phyloP scores from a whole-genome alignment of 2,797 vertebrate species.

The Pipistrellus kuhlii region DNA sequence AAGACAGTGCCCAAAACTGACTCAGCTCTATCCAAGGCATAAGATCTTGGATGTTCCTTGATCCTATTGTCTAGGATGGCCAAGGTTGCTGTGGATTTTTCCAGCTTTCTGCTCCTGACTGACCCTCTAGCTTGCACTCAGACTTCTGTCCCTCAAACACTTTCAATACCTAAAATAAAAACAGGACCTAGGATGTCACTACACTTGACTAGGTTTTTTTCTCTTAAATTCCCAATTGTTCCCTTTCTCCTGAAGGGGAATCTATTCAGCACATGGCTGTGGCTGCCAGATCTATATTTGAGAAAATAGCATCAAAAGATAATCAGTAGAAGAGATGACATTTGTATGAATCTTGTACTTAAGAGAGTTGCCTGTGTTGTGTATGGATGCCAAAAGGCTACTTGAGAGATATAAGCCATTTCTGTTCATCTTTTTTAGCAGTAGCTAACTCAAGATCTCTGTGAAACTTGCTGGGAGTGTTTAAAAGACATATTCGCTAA shows the following conservation, averaged over 20 bases:
- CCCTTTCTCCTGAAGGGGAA: not conserved
- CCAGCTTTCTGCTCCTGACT: not conserved
- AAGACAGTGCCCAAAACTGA: constrained; percentile 16
- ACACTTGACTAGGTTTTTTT: not conserved
- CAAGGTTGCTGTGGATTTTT: not conserved
- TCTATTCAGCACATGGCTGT: not conserved
- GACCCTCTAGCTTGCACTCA: not conserved
- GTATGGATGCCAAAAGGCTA: not conserved
- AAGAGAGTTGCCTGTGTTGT: not conserved
- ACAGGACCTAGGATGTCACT: not conserved
- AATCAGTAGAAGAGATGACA: not conserved
- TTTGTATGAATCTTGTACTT: not conserved
- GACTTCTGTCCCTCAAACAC: not conserved
- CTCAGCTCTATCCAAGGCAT: constrained; percentile 13
- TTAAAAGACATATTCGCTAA: not conserved
- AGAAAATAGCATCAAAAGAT: not conserved
- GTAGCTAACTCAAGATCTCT: not conserved
- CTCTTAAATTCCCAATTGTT: constrained; percentile 30
- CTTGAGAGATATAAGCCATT: constrained; percentile 5
- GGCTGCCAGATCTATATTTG: not conserved
- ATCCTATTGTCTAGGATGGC: not conserved
- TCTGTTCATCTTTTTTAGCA: not conserved
- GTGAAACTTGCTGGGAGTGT: not conserved
- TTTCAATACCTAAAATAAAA: constrained; percentile 38
- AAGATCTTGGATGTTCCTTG: not conserved